Base-by-base conservation (phyloP, 2,797 vertebrate genomes). In the Enteromius fasciolatus region DNA sequence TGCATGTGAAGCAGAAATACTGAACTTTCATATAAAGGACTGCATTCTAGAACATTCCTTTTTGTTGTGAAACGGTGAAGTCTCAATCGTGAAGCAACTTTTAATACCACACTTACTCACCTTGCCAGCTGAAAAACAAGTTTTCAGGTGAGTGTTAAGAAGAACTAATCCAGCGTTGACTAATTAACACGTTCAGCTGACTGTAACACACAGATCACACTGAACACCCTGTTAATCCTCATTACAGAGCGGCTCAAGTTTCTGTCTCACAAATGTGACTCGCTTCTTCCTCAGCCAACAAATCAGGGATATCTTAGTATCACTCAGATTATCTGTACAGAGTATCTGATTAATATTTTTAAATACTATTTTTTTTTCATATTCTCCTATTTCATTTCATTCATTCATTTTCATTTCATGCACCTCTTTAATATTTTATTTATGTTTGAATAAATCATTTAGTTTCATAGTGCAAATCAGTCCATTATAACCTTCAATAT, bases 161-260 rank as follows among this genome's bases (percentile, higher is more conserved):
- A 20, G 9, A 20, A 74, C 10, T n/a, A 54, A 74, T 12, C 46
- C 31, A 74, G 48, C 11, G 31, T 48, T 54, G 28, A 74, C 48
- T 74, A 54, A 54, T 36, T 48, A 36, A 54, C 48, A 73, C 3
- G 11, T 73, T 73, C 18, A 73, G 28, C 46, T 36, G 70, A 74
- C 48, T 73, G 44, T 7, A 52, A 17, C 23, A 5, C 46, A 52
- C 46, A 46, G 46, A 52, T 20, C 69, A 73, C 44, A 72, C 17
- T 1, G 5, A 69, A 46, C 41, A 23, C 3, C 7, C 68, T 36
- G 48, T 54, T 36, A 54, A 54, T 54, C 46, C 50, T 39, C 20
- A 36, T 74, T 54, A 3, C 10, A 54, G 70, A 54, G 17, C 3
- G 5, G 20, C 28, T 52, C 15, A 18, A 5, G 33, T 66, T 33